These are phyloP conservation scores for Melanocharis versteri DNA, from an alignment of 2,113 vertebrate genomes.

Conservation along the genomic window DNA sequence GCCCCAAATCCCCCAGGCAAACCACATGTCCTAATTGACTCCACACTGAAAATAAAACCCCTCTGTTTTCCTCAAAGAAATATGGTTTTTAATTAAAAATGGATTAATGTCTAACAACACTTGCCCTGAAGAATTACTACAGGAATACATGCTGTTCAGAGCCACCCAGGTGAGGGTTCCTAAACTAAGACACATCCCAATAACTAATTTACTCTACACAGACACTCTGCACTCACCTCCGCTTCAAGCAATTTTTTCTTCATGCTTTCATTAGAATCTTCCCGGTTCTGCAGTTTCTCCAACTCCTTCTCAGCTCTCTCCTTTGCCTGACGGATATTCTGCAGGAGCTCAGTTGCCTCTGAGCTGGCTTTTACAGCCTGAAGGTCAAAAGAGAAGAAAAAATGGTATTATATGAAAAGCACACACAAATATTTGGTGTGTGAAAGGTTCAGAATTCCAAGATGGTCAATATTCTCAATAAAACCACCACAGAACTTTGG, in stretches of 20 bases:
- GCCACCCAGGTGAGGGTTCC: neutral
- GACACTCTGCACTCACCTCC: conserved; percentile 75
- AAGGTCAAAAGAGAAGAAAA: neutral
- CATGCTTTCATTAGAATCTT: conserved; percentile 94
- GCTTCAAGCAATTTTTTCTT: conserved; percentile 90
- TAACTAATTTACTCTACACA: neutral
- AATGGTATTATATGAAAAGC: neutral
- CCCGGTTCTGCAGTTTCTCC: conserved; percentile 89
- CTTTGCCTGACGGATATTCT: conserved; percentile 89
- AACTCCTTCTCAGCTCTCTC: conserved; percentile 92
- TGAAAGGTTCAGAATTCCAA: neutral
- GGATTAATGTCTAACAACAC: neutral
- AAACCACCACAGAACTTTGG: neutral
- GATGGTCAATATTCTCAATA: neutral
- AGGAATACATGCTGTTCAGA: neutral
- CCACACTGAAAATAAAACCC: neutral
- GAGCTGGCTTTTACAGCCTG: conserved; percentile 91
- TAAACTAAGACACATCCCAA: neutral
- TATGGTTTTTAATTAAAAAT: neutral
- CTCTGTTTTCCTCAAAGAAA: neutral
- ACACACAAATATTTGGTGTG: neutral
- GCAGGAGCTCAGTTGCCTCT: conserved; percentile 93
- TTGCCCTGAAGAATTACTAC: neutral
- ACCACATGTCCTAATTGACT: neutral
- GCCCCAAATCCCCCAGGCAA: neutral